Evolutionary conservation across 2,797 vertebrate genomes (phyloP).

Genomic region (Neomorphus geoffroyi): DNA sequence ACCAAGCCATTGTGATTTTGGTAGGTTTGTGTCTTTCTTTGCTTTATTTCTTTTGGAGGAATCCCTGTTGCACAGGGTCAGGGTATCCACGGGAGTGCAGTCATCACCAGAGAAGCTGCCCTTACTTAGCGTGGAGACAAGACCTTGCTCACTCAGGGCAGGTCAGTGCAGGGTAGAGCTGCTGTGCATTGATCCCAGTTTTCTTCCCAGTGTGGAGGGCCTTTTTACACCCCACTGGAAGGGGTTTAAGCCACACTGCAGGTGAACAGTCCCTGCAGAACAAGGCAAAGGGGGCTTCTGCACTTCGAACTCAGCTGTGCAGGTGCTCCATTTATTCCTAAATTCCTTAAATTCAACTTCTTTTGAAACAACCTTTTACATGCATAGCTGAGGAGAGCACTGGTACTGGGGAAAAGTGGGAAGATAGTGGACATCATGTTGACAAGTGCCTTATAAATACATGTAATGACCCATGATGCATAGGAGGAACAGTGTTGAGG

Average conservation of each 20-base stretch:
- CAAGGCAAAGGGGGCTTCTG: neutral
- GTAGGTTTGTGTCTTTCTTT: neutral
- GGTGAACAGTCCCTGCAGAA: accelerated
- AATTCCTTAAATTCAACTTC: neutral
- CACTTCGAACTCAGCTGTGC: neutral
- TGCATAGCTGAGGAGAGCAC: neutral
- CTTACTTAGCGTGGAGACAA: neutral
- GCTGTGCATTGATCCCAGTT: accelerated
- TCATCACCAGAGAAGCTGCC: neutral
- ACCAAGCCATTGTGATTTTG: neutral
- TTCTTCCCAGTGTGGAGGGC: neutral
- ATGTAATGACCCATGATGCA: neutral
- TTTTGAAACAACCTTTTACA: neutral
- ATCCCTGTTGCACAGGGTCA: neutral
- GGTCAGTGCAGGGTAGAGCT: neutral
- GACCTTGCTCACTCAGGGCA: neutral
- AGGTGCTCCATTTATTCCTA: neutral
- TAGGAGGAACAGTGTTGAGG: neutral
- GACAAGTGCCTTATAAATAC: neutral
- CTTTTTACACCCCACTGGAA: neutral
- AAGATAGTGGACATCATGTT: neutral
- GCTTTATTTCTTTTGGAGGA: neutral
- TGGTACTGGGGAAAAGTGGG: neutral
- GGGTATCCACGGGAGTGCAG: neutral
- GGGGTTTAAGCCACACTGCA: neutral